These are phyloP conservation scores for Galeruca laticollis DNA, from an alignment of 2,888 invertebrate genomes.

Conservation along the genomic window DNA sequence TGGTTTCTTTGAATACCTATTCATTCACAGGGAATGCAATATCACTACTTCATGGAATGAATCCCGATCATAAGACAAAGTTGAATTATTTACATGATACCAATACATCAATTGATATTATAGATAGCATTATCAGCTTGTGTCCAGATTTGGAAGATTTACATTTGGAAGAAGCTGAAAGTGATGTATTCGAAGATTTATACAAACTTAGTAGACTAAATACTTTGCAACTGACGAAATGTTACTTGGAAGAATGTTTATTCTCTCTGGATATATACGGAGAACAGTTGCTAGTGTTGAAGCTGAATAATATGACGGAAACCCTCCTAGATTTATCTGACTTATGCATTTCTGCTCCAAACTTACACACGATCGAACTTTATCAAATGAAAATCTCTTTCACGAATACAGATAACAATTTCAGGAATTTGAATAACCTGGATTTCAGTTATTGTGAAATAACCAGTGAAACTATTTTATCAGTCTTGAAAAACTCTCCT, in stretches of 20 bases:
- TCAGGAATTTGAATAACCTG: slow-evolving; percentile 72
- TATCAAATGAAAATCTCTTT: slow-evolving; percentile 74
- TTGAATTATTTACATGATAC: slow-evolving; percentile 77
- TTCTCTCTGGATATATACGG: slow-evolving; percentile 69
- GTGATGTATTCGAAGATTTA: slow-evolving; percentile 69
- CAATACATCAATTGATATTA: slow-evolving; percentile 71
- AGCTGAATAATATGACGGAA: slow-evolving; percentile 57
- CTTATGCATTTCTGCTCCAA: slow-evolving; percentile 63
- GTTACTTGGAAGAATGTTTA: slow-evolving; percentile 68
- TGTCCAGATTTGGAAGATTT: slow-evolving; percentile 76
- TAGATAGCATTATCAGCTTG: slow-evolving; percentile 72
- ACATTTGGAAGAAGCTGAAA: slow-evolving; percentile 70
- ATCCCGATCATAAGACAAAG: slow-evolving; percentile 73
- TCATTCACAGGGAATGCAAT: slow-evolving; percentile 77
- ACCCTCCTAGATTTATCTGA: slow-evolving; percentile 57
- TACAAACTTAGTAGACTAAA: slow-evolving; percentile 69
- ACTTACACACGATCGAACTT: slow-evolving; percentile 74
- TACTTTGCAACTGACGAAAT: slow-evolving; percentile 66
- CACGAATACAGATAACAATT: slow-evolving; percentile 71
- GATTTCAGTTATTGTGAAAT: slow-evolving; percentile 77
- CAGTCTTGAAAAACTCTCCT: slow-evolving; percentile 73
- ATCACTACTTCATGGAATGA: slow-evolving; percentile 70
- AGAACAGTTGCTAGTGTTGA: slow-evolving; percentile 55
- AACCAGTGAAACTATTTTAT: slow-evolving; percentile 70
- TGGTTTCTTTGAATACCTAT: slow-evolving; percentile 75